Evolutionary conservation across 2,888 invertebrate species (phyloP), one percentile per base, ranked within the genome.

Genomic region (Pristionchus japonicus): DNA sequence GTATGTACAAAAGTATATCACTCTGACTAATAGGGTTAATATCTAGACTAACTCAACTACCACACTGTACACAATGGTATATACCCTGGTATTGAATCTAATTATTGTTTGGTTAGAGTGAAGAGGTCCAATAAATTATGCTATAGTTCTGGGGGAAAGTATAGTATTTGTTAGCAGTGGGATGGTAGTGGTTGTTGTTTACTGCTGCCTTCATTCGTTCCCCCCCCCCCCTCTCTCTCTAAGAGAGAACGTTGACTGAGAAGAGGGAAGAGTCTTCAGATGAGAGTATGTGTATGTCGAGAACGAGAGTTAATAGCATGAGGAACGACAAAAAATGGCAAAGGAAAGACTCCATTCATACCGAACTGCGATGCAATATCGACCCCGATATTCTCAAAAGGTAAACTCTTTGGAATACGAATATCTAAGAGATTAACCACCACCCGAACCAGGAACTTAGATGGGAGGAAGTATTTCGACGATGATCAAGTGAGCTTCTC

Each of bases 401-500:
- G 70, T 57, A 57, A 23, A n/a, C n/a, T n/a, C n/a, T n/a, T n/a
- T n/a, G n/a, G n/a, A n/a, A n/a, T n/a, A n/a, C n/a, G n/a, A n/a
- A n/a, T n/a, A n/a, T n/a, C n/a, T n/a, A n/a, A n/a, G n/a, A n/a
- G n/a, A n/a, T n/a, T n/a, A n/a, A n/a, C n/a, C n/a, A n/a, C n/a
- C 57, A 57, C 57, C n/a, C 57, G n/a, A n/a, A n/a, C n/a, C 23
- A 57, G 57, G 70, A 82, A 87, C 80, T 57, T 82, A 0, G 82
- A 82, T 11, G 49, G 43, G 9, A 77, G 61, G n/a, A 77, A 57
- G 27, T 77, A 57, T 64, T 80, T 82, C 80, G 80, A 87, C 57
- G 82, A 87, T 34, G 77, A 87, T 9, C 87, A 80, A 77, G 92
- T 93, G n/a, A n/a, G n/a, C n/a, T n/a, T n/a, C n/a, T n/a, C n/a